Percentiles rank a stretch among this genome's conserved stretches.
Evolutionary conservation across 2,888 invertebrate species (phyloP).

Genomic region (Sisyra terminalis): DNA sequence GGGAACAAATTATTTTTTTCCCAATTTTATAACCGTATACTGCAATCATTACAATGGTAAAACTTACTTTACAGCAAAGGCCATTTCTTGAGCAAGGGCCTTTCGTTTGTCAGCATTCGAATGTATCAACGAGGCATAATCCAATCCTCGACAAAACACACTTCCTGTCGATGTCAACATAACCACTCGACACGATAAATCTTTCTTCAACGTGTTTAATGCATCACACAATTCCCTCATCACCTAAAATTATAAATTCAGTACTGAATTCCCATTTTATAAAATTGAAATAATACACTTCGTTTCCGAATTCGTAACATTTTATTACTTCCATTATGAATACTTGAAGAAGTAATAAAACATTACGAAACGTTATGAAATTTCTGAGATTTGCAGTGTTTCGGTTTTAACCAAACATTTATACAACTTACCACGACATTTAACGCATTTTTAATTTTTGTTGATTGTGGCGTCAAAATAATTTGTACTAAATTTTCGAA

Average conservation of each 20-base stretch:
- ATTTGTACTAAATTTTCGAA: conserved; percentile 45
- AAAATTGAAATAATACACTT: too few species aligned
- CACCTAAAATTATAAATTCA: too few species aligned
- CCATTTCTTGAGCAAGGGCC: conserved; percentile 48
- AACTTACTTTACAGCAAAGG: conserved; percentile 55
- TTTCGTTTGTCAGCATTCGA: conserved; percentile 41
- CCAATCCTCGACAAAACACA: conserved; percentile 68
- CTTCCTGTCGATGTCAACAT: conserved; percentile 58
- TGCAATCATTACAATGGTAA: too few species aligned
- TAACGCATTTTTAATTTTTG: conserved; percentile 40
- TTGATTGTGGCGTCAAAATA: conserved; percentile 36
- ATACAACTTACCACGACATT: conserved; percentile 35
- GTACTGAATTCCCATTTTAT: too few species aligned
- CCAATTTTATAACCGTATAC: neutral
- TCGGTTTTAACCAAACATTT: neutral
- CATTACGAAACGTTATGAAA: too few species aligned
- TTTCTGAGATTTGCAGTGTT: neutral
- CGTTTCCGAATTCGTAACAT: too few species aligned
- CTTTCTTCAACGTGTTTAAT: conserved; percentile 42
- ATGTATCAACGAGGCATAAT: conserved; percentile 50
- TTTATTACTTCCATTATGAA: too few species aligned
- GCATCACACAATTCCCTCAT: conserved; percentile 59
- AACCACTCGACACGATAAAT: conserved; percentile 48
- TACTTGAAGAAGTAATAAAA: too few species aligned
- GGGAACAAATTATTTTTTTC: neutral